Evolutionary conservation across 2,113 vertebrate species (phyloP).

Genomic region (Dromiciops gliroides): DNA sequence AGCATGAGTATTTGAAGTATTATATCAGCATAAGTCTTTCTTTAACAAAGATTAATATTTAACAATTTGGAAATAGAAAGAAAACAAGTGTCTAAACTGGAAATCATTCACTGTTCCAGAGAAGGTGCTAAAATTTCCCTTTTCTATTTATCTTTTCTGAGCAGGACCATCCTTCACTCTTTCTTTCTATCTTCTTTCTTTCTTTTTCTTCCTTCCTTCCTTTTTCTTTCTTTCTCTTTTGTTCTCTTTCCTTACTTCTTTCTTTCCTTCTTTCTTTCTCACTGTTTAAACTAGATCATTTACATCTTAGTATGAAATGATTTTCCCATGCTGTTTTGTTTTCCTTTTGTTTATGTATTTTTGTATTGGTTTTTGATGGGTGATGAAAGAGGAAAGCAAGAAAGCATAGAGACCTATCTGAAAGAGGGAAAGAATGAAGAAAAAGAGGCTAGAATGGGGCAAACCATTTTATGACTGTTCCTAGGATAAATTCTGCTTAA

Average conservation of each 20-base stretch:
- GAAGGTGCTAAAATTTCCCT: neutral
- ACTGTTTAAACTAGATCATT: neutral
- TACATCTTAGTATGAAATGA: neutral
- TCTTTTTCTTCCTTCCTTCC: no score
- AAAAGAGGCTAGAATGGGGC: neutral
- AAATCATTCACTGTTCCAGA: neutral
- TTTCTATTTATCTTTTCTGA: neutral
- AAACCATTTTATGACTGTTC: neutral
- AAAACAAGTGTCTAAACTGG: neutral
- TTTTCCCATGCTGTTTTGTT: neutral
- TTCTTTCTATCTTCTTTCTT: neutral
- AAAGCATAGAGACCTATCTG: neutral
- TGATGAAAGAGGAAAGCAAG: neutral
- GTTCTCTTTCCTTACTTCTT: no score
- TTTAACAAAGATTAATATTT: conserved; percentile 2
- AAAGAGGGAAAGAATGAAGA: neutral
- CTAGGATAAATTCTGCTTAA: neutral
- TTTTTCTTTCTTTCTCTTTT: fast-evolving
- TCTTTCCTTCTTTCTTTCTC: no score
- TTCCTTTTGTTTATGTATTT: neutral
- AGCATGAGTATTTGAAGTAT: neutral
- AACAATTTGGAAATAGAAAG: neutral
- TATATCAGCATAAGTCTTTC: fast-evolving
- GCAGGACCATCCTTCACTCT: neutral
- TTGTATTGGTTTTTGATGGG: neutral